Evolutionary conservation across 1,140 invertebrate genomes (phyloP).

Genomic region (Neuroterus valhalla): DNA sequence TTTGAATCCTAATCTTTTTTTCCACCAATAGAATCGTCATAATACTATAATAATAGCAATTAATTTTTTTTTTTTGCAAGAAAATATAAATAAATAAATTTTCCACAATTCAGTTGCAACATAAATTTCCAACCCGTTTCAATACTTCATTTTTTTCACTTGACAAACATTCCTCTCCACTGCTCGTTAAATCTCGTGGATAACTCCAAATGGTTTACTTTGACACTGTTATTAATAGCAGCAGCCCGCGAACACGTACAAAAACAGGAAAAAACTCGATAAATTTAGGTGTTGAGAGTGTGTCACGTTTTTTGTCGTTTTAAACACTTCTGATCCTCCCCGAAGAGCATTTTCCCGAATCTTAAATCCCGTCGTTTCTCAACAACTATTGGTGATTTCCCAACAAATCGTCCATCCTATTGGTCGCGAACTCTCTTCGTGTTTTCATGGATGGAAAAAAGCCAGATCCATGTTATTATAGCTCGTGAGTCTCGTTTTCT

Average conservation of each 20-base stretch:
- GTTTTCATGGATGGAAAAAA: slow-evolving; percentile 44
- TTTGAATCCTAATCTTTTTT: too few relatives aligned
- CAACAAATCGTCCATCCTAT: background rate
- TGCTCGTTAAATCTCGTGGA: slow-evolving; percentile 3
- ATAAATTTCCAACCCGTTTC: background rate
- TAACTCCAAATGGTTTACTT: slow-evolving; percentile 26
- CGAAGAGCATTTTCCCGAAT: background rate
- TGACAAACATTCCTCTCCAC: background rate
- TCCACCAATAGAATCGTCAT: too few relatives aligned
- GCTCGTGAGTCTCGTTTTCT: slow-evolving; percentile 51
- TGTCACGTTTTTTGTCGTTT: slow-evolving; percentile 20
- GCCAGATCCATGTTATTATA: slow-evolving; percentile 59
- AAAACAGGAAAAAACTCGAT: slow-evolving; percentile 26
- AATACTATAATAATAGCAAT: too few relatives aligned
- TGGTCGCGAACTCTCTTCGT: slow-evolving; percentile 16
- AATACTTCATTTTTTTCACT: slow-evolving; percentile 8
- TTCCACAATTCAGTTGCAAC: background rate
- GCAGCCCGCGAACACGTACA: slow-evolving; percentile 19
- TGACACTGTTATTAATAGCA: slow-evolving; percentile 30
- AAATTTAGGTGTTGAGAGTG: slow-evolving; percentile 17
- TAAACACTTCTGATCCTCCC: background rate
- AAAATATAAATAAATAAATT: slow-evolving; percentile 2
- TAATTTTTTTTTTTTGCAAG: background rate
- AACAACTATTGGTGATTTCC: slow-evolving; percentile 15
- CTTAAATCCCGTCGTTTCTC: background rate